These are phyloP conservation scores for Drosophila nr. medialis DNA, from an alignment of 2,888 invertebrate genomes.

Conservation along the genomic window DNA sequence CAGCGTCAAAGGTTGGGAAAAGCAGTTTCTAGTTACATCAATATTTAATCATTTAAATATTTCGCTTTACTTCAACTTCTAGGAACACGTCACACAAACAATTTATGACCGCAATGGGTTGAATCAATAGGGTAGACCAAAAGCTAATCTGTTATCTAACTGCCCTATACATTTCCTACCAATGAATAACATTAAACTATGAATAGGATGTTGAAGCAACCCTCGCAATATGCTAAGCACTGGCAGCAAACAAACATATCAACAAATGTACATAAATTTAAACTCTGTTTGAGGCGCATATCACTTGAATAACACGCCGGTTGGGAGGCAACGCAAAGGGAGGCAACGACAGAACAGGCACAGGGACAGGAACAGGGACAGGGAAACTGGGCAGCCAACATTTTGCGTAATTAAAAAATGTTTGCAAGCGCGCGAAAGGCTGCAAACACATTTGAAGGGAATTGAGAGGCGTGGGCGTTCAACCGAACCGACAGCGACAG, in stretches of 20 bases:
- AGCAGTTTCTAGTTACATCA: background rate
- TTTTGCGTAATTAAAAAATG: constrained; percentile 82
- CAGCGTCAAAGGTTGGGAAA: background rate
- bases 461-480: constrained; percentile 70
- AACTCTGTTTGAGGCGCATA: constrained; percentile 57
- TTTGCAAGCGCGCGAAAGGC: constrained; percentile 71
- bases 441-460: constrained; percentile 67
- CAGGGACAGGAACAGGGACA: background rate
- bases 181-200: background rate
- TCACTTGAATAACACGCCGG: constrained; percentile 75
- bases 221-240: constrained; percentile 27
- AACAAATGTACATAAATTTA: constrained; percentile 54
- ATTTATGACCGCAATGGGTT: background rate
- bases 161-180: background rate
- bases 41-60: background rate
- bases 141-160: constrained; percentile 30
- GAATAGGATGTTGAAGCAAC: background rate
- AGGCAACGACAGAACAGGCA: constrained; percentile 22
- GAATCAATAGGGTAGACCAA: background rate
- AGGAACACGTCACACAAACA: background rate
- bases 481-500: constrained; percentile 57
- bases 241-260: constrained; percentile 13
- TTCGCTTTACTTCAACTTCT: background rate
- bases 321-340: constrained; percentile 31
- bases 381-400: constrained; percentile 70